A percentile compares a stretch with the other conserved stretches of the same genome.
Conservation (phyloP, 2,113 vertebrate genomes). For the Pogonocichla stellata region DNA sequence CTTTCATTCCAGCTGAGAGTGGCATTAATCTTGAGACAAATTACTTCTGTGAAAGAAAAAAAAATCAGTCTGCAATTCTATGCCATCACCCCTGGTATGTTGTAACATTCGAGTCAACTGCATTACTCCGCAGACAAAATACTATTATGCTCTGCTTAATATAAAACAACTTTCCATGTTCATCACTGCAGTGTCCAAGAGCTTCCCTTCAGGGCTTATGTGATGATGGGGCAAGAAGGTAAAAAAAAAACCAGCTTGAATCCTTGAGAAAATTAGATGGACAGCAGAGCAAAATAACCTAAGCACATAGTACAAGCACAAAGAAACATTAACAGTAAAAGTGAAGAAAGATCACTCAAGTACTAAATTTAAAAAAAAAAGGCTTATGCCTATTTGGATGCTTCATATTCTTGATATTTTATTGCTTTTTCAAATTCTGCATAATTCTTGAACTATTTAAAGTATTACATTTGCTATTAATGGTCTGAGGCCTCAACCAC, state of each 20-base stretch:
- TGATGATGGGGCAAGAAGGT: background rate
- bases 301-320: background rate
- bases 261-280: background rate
- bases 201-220: background rate
- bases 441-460: background rate
- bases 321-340: background rate
- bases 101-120: background rate
- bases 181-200: background rate
- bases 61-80: background rate
- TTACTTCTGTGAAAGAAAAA: background rate
- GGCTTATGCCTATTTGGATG: background rate
- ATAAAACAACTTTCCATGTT: background rate
- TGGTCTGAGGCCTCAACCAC: background rate
- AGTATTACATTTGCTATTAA: background rate
- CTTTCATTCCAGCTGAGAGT: background rate
- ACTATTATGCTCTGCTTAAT: background rate
- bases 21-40: background rate
- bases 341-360: background rate
- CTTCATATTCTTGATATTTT: background rate
- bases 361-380: background rate
- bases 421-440: background rate
- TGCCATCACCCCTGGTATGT: background rate
- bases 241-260: background rate
- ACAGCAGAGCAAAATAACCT: background rate
- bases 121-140: background rate